Conservation (phyloP, 2,888 invertebrate genomes). For the Hybos culiciformis region DNA sequence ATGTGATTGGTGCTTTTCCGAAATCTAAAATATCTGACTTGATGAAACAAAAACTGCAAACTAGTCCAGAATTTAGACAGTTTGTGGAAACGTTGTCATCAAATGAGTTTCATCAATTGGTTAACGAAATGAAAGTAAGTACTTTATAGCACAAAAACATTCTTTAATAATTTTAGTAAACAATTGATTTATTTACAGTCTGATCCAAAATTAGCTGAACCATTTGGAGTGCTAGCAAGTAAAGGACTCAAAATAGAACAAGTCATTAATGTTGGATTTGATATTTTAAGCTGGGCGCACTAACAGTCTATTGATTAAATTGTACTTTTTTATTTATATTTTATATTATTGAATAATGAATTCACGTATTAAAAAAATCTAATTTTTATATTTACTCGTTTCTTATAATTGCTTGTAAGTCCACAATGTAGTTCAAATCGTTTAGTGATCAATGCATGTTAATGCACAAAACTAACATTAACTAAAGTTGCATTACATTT, state of each 20-base stretch:
- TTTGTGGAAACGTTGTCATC: not conserved
- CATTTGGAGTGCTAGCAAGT: not conserved
- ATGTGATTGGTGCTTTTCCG: not conserved
- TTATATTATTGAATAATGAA: not conserved
- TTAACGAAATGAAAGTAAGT: not conserved
- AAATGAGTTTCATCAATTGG: not conserved
- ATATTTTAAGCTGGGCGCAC: not conserved
- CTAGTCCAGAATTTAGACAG: not conserved
- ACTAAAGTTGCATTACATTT: no score
- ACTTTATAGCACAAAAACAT: not conserved
- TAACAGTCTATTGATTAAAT: not conserved
- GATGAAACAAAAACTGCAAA: not conserved
- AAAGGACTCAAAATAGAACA: not conserved
- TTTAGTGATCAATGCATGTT: no score
- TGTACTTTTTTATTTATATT: not conserved
- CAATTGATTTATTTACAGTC: not conserved
- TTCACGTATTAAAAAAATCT: no score
- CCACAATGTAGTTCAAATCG: no score
- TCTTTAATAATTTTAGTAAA: not conserved
- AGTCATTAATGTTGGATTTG: not conserved
- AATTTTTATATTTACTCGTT: no score
- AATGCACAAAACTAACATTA: no score
- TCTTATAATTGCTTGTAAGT: no score
- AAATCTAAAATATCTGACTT: not conserved
- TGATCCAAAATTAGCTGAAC: not conserved